Evolutionary conservation across 2,113 vertebrate species (phyloP), one percentile per base, ranked within the genome.

Genomic region (Clarias magur): DNA sequence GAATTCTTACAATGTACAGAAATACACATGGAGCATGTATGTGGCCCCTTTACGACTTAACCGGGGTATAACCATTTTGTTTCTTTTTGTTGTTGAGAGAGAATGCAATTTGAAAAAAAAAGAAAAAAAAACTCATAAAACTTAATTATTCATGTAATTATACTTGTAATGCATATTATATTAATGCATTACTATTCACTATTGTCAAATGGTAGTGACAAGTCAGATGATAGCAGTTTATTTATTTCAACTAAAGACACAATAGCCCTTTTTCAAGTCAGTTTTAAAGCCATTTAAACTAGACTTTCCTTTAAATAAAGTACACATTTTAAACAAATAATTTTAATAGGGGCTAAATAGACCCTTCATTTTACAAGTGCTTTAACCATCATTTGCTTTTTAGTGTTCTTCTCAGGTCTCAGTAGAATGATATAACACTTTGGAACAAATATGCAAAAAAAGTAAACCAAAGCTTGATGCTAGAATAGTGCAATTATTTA

Each of bases 351-450:
- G 7, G 23, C 8, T 23, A 25, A 2, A 6, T 63, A 23, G 21
- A 25, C 21, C 2, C 21, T 8, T 88, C 60, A 78, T 15, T 78
- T 78, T 12, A 3, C 25, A 17, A 57, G 16, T 34, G 5, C n/a
- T 62, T 93, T 95, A 73, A 91, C 90, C 92, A 94, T 94, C 0
- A 95, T 89, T 65, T 94, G 91, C 86, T 92, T 94, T 85, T 91
- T 94, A 0, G 92, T 95, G 67, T 95, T 95, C 2, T 91, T 83
- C 15, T 94, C 89, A 16, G 94, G 94, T 75, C 63, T 93, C 27
- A 95, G 89, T 84, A 95, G 85, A 56, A 95, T 94, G 0, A 95
- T 90, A 57, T 86, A 95, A 88, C 94, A 94, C 91, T 95, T 95
- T 87, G 94, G 94, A n/a, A 94, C 2, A 85, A 95, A 94, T 84